A percentile compares a stretch with the other conserved stretches of the same genome.
Evolutionary conservation across 2,888 invertebrate species (phyloP).

Genomic region (Dastarcus helophoroides): DNA sequence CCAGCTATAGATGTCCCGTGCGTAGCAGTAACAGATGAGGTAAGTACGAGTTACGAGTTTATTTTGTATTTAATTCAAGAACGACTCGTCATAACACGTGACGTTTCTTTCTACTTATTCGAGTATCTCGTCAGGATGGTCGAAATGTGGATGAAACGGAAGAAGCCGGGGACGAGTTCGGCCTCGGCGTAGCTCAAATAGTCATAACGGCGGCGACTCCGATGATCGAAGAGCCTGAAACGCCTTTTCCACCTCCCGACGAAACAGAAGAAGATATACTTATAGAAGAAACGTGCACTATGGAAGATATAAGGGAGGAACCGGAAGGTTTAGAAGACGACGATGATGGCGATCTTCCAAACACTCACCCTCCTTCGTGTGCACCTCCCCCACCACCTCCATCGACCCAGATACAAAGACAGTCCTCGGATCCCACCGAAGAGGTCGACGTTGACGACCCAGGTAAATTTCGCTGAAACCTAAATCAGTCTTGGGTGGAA

Average conservation of each 20-base stretch:
- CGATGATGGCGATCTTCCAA: constrained; percentile 25
- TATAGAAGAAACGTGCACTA: not conserved
- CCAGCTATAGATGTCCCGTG: constrained; percentile 11
- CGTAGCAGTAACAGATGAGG: constrained; percentile 14
- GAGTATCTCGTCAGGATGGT: constrained; percentile 2
- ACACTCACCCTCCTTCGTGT: not conserved
- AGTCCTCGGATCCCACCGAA: constrained; percentile 6
- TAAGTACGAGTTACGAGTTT: no score
- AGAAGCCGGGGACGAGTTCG: constrained; percentile 26
- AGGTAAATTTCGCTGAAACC: no score
- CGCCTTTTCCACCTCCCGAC: constrained; percentile 58
- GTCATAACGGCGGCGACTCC: constrained; percentile 91
- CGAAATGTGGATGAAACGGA: constrained; percentile 1
- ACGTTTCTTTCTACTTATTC: not conserved
- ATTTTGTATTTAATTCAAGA: no score
- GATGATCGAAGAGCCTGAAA: constrained; percentile 77
- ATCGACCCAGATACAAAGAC: not conserved
- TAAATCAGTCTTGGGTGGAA: no score
- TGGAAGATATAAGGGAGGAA: no score
- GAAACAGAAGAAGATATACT: constrained; percentile 5
- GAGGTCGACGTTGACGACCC: constrained; percentile 8
- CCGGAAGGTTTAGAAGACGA: not conserved
- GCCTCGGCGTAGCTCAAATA: constrained; percentile 77
- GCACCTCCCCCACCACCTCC: not conserved
- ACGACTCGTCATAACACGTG: no score